Conservation (phyloP, 2,797 vertebrate genomes). For the Urosaurus nigricauda region DNA sequence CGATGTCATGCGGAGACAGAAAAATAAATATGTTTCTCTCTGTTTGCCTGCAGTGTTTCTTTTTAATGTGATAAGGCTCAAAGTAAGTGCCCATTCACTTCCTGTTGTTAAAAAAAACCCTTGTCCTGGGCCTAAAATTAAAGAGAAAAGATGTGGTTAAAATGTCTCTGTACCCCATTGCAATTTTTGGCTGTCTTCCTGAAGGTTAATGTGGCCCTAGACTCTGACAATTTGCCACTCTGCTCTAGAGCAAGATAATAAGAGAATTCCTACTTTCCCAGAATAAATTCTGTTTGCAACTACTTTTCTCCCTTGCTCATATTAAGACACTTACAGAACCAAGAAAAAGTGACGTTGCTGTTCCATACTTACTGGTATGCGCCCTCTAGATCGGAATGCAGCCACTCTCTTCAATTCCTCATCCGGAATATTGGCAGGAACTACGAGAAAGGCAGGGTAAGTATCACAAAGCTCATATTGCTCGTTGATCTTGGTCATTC, state of each 20-base stretch:
- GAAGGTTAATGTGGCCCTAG: no score
- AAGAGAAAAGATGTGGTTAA: no score
- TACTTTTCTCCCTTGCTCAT: slow-evolving; percentile 18
- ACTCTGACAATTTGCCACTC: no score
- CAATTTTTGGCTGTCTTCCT: no score
- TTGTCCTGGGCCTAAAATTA: no score
- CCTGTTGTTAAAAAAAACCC: no score
- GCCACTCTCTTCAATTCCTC: slow-evolving; percentile 92
- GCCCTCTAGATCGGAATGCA: slow-evolving; percentile 91
- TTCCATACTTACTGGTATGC: slow-evolving; percentile 89
- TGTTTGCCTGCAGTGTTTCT: no score
- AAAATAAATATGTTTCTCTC: no score
- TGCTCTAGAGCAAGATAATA: background rate
- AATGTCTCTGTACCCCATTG: no score
- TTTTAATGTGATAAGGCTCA: no score
- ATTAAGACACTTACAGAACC: slow-evolving; percentile 42
- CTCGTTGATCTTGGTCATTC: slow-evolving; percentile 92
- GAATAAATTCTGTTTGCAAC: slow-evolving; percentile 39
- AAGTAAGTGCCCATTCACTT: no score
- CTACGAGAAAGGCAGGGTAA: slow-evolving; percentile 90
- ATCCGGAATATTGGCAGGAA: slow-evolving; percentile 93
- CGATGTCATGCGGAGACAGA: no score
- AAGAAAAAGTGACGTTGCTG: slow-evolving; percentile 43
- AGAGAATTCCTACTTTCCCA: background rate
- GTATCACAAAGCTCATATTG: slow-evolving; percentile 95